These are phyloP conservation scores for Zapus hudsonius DNA, from an alignment of 2,113 vertebrate species.

Conservation along the genomic window DNA sequence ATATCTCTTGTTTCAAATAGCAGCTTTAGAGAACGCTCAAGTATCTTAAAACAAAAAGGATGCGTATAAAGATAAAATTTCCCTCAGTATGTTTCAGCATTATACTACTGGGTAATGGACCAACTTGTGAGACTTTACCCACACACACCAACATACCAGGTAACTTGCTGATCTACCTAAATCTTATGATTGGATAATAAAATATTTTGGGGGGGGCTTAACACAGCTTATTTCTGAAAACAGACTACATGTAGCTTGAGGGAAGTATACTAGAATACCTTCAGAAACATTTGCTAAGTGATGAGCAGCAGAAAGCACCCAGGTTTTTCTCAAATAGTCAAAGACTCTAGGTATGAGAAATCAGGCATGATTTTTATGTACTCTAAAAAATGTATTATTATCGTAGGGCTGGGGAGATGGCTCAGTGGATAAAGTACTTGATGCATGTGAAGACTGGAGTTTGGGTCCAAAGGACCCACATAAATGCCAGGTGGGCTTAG, in stretches of 20 bases:
- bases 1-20: slow-evolving; percentile 98
- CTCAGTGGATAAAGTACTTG: too few species aligned
- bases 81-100: not conserved
- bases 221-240: slow-evolving; percentile 42
- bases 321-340: not conserved
- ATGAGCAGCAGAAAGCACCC: not conserved
- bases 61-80: slow-evolving; percentile 46
- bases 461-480: too few species aligned
- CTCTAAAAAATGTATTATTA: not conserved
- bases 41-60: slow-evolving; percentile 88
- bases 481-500: too few species aligned
- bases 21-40: slow-evolving; percentile 97
- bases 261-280: slow-evolving; percentile 5
- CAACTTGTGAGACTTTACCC: too few species aligned
- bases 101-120: not conserved
- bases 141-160: not conserved
- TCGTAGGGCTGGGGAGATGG: too few species aligned
- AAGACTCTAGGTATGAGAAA: not conserved
- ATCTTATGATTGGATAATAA: not conserved
- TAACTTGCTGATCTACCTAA: not conserved
- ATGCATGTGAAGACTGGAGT: too few species aligned
- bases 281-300: slow-evolving; percentile 7
- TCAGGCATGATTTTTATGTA: not conserved
- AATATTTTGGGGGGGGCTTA: slow-evolving; percentile 45
- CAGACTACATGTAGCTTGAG: not conserved